These are phyloP conservation scores for Thymelicus acteon DNA, from an alignment of 2,888 invertebrate species.

Conservation along the genomic window DNA sequence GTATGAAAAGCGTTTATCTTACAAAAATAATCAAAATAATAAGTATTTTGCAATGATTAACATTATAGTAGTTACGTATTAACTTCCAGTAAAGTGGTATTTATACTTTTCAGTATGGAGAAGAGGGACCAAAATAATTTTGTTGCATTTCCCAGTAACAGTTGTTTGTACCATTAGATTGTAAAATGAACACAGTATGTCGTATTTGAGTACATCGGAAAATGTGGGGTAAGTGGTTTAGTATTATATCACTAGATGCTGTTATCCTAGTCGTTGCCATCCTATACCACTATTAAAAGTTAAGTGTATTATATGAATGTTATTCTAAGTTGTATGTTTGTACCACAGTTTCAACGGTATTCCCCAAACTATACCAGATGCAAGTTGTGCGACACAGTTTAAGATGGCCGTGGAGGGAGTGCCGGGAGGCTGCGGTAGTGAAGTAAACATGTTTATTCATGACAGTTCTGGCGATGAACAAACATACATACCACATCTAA, in stretches of 20 bases:
- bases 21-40: constrained; percentile 61
- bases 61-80: constrained; percentile 42
- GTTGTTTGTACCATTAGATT: constrained; percentile 66
- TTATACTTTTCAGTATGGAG: constrained; percentile 68
- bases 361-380: constrained; percentile 81
- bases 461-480: constrained; percentile 77
- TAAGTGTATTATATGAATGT: neutral
- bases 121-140: constrained; percentile 70
- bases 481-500: constrained; percentile 71
- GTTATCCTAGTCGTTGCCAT: constrained; percentile 11
- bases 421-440: constrained; percentile 68
- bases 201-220: constrained; percentile 83
- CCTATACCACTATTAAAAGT: neutral
- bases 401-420: constrained; percentile 80
- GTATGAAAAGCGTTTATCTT: constrained; percentile 53
- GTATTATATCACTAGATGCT: constrained; percentile 11
- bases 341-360: constrained; percentile 77
- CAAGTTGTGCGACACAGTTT: constrained; percentile 80
- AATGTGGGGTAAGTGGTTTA: constrained; percentile 77
- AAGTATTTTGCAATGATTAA: constrained; percentile 56
- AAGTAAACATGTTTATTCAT: constrained; percentile 76
- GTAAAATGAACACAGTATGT: constrained; percentile 82
- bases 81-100: constrained; percentile 42
- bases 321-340: neutral
- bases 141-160: constrained; percentile 59